Base-by-base conservation (phyloP, 35 echinoderm and acorn worm genomes). In the Diadema setosum region DNA sequence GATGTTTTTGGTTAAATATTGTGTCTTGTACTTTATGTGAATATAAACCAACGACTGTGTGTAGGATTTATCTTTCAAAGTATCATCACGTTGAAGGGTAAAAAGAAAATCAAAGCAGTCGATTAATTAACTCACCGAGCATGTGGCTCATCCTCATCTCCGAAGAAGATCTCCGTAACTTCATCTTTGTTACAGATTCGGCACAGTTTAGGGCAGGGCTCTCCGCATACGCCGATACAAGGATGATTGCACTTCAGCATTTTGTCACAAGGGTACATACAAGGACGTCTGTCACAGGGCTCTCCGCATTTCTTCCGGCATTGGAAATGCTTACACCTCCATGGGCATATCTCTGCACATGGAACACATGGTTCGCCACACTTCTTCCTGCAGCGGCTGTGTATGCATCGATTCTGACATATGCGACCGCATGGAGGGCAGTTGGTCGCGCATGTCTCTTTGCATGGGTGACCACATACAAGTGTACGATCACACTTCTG, bases 171-270 rank as follows among this genome's bases (percentile, higher is more conserved):
- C 24, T 75, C 64, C 7, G 87, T 91, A 3, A 94, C 88, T 58
- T 91, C 89, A 16, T 91, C 92, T 39, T 85, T 84, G 45, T 98
- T 3, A 76, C 95, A 98, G 39, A 91, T 91, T 20, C 88, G 49
- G 65, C 95, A 98, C 39, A 86, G 84, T 27, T 80, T 91, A 26
- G 95, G 92, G 40, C 95, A 98, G 11, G 84, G 85, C 36, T 94
- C 95, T 40, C 95, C 95, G 82, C 95, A 94, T 0, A 98, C 14
- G 17, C 95, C 95, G 32, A 91, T 94, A 55, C 95, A 98, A n/a
- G 70, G 70, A 85, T 98, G 95, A 41, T 61, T 59, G 86, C 92
- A 94, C 44, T 65, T 65, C 39, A 89, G 81, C 26, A 14, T 45
- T 23, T 45, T 31, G 15, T 30, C 18, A 57, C 95, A 98, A 9